Evolutionary conservation across 1,140 invertebrate genomes (phyloP), one percentile per base, ranked within the genome.

Genomic region (Mactra quadrangularis): DNA sequence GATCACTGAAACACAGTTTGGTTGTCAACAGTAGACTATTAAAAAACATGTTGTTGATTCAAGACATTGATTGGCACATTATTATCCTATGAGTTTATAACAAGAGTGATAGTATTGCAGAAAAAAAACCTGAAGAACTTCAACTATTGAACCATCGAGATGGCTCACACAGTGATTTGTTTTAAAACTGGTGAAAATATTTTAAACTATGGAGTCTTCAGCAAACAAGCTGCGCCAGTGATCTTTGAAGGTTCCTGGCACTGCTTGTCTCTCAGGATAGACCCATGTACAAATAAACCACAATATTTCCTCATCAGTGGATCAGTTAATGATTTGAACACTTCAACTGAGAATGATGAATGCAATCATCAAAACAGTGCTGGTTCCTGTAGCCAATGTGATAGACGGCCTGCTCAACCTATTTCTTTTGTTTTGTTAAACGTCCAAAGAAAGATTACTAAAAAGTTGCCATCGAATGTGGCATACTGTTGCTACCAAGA

Each of bases 111-210:
- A n/a, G n/a, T n/a, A n/a, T n/a, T n/a, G n/a, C n/a, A n/a, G n/a
- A n/a, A n/a, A n/a, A n/a, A n/a, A n/a, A n/a, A n/a, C n/a, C n/a
- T n/a, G n/a, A n/a, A n/a, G n/a, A n/a, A n/a, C n/a, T n/a, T n/a
- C n/a, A n/a, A n/a, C n/a, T n/a, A n/a, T n/a, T n/a, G n/a, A n/a
- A n/a, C n/a, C n/a, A n/a, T 62, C 66, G 9, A 29, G 41, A 87
- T 87, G 86, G 82, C 82, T 38, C 53, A 77, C 27, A 35, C 83
- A 15, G 27, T 88, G 4, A 52, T 88, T 22, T 86, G 77, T 77
- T 79, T 86, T 38, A 55, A 64, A 15, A 68, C 47, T 38, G 70
- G 75, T 1, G 59, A 81, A 19, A 55, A 31, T 22, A 66, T 88
- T 0, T 35, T 52, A 11, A 74, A 86, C 38, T 82, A 74, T 47